Evolutionary conservation across 2,113 vertebrate genomes (phyloP), one percentile per base, ranked within the genome.

Genomic region (Puntigrus tetrazona): DNA sequence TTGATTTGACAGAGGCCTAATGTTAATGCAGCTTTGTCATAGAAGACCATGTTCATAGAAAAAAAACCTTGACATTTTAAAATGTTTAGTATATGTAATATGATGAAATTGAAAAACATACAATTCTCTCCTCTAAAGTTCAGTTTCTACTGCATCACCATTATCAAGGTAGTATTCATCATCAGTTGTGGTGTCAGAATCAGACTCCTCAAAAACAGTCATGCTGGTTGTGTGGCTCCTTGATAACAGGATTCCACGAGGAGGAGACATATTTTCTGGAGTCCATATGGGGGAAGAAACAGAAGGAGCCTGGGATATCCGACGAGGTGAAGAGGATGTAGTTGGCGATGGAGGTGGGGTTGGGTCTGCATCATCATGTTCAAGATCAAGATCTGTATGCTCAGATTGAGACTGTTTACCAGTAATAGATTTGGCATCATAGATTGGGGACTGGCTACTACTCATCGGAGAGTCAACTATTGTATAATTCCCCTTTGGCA

Each of bases 161-260:
- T 82, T 76, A 86, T 96, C 94, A 52, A 98, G 90, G 88, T 97
- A 98, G 87, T 99, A 99, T 78, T 99, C 97, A 41, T 98, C 97
- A 76, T 98, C 97, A 0, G 97, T 98, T 25, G 97, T 99, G 0
- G 86, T 79, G 67, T 97, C 96, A 0, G 96, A 95, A 90, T 94
- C 94, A 0, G 94, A 95, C 43, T 98, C 97, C 0, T 97, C 96
- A 82, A 94, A 96, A 50, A 90, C 88, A 0, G 88, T 85, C 50
- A 90, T 82, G 61, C 78, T 94, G 85, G 65, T 94, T 88, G 78
- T 38, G 18, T 91, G 94, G 70, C 88, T 61, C 74, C 14, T 91
- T 89, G 91, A 92, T 84, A 85, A 95, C 89, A 88, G 81, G 5
- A 34, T 82, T 6, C 91, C 88, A 45, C 45, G 91, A 25, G 94